Evolutionary conservation across 2,888 invertebrate genomes (phyloP), one percentile per base, ranked within the genome.

Genomic region (Ophonus ardosiacus): DNA sequence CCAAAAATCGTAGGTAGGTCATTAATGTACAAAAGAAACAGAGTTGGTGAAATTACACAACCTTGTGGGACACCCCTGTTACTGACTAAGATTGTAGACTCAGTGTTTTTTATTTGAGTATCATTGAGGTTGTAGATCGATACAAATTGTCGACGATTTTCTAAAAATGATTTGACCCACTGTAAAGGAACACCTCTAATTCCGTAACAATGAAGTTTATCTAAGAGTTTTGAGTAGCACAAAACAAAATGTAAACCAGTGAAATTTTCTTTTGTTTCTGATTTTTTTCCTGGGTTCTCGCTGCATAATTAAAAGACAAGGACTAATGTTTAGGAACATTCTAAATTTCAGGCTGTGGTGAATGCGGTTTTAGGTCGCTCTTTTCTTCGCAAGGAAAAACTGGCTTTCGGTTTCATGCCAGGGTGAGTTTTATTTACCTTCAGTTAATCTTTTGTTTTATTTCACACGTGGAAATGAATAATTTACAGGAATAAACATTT

Each of bases 251-350:
- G 8, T 31, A 65, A 8, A n/a, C 43, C 17, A 10, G 15, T n/a
- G 40, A 40, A 31, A 71, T 71, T 71, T 71, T 15, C 31, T 38
- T 71, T 71, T 18, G 71, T n/a, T 38, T 10, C 40, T 31, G 8
- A 71, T 13, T 65, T 65, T 65, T n/a, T 24, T 65, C 7, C 31
- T 65, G 8, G 7, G 8, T 65, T 8, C 21, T 13, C 31, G 8
- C n/a, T 24, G 38, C 13, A 65, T 65, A 65, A 31, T 65, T 71
- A 71, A 71, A 71, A 71, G 71, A n/a, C 38, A 71, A 38, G 71
- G 13, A 71, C 40, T 24, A 13, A 63, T 21, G 63, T 63, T 63
- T 63, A 63, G 63, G 13, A 63, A 63, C 24, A 63, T 24, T 63
- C 13, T 21, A 21, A 21, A 63, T 63, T 63, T 63, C 63, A 63